A percentile compares a stretch with the other conserved stretches of the same genome.
Conservation (phyloP, 2,113 vertebrate genomes). For the Cariama cristata region DNA sequence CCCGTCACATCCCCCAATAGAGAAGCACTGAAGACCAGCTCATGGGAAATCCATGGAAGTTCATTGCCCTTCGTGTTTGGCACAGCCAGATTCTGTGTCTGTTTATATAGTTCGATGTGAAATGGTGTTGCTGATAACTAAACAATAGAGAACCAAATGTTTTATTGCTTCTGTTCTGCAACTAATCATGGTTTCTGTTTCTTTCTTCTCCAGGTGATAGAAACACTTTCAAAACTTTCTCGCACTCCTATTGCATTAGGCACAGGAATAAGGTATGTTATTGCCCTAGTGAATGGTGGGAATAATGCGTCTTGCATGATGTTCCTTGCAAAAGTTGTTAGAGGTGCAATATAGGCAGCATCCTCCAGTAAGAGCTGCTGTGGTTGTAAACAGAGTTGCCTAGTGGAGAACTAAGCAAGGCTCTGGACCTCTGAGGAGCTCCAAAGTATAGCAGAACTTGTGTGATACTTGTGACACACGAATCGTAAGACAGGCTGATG, state of each 20-base stretch:
- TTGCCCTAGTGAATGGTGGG: background rate
- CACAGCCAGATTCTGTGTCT: background rate
- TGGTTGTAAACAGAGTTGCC: background rate
- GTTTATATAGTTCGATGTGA: background rate
- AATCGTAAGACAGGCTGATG: background rate
- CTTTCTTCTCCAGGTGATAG: slow-evolving; percentile 86
- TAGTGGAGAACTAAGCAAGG: background rate
- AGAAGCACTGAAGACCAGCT: background rate
- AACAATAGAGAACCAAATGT: background rate
- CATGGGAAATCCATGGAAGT: background rate
- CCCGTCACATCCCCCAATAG: too few species aligned
- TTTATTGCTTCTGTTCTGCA: background rate
- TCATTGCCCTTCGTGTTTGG: background rate
- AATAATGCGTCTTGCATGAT: background rate
- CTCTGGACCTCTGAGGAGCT: background rate
- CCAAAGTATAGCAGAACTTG: background rate
- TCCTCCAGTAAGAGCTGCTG: background rate
- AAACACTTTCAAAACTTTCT: slow-evolving; percentile 93
- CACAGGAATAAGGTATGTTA: slow-evolving; percentile 88
- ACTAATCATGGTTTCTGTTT: background rate
- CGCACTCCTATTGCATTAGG: slow-evolving; percentile 83
- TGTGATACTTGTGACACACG: rapidly evolving
- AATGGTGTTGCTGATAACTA: background rate
- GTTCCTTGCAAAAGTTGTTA: background rate
- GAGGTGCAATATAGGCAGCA: background rate